A percentile compares a stretch with the other conserved stretches of the same genome.
Evolutionary conservation across 2,888 invertebrate species (phyloP).

Genomic region (Tetragonisca angustula): DNA sequence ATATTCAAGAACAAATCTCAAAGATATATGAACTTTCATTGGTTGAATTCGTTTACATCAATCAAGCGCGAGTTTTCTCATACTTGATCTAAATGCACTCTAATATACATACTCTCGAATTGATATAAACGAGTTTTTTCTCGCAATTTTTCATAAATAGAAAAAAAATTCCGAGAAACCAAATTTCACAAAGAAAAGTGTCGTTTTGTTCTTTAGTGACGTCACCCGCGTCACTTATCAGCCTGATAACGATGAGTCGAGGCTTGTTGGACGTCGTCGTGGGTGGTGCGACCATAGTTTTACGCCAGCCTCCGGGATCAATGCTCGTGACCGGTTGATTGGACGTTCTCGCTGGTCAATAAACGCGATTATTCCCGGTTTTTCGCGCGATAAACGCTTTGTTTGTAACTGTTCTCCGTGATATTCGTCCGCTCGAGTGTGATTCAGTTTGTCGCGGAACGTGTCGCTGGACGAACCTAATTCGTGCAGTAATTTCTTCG

Average conservation of each 20-base stretch:
- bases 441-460: constrained; percentile 1
- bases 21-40: too few species aligned
- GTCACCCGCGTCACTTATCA: constrained; percentile 53
- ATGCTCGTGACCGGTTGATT: constrained; percentile 41
- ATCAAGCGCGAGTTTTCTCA: too few species aligned
- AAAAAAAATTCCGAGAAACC: too few species aligned
- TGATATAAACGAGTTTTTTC: too few species aligned
- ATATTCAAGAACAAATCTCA: too few species aligned
- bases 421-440: not conserved
- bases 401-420: not conserved
- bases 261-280: constrained; percentile 41
- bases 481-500: not conserved
- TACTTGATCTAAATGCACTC: too few species aligned
- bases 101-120: too few species aligned
- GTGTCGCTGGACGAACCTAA: not conserved
- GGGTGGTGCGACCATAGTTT: constrained; percentile 48
- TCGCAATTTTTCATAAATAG: too few species aligned
- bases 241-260: constrained; percentile 51
- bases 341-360: constrained; percentile 25
- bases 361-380: constrained; percentile 18
- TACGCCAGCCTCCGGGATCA: constrained; percentile 37
- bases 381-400: constrained; percentile 19
- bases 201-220: constrained; percentile 24
- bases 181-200: too few species aligned
- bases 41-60: too few species aligned